Evolutionary conservation across 2,888 invertebrate genomes (phyloP).

Genomic region (Trisateles emortualis): DNA sequence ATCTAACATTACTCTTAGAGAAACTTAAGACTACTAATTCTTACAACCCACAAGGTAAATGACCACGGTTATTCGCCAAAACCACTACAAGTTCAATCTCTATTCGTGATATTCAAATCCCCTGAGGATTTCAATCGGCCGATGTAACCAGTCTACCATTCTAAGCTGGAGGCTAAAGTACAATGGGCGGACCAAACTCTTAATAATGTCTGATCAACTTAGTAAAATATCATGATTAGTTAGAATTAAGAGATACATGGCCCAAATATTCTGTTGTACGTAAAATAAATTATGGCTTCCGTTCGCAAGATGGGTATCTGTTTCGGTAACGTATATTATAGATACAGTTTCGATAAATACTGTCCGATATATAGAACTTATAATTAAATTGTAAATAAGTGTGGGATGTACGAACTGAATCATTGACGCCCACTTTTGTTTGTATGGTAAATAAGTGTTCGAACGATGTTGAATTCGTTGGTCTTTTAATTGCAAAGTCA

Average conservation of each 20-base stretch:
- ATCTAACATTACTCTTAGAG: no score
- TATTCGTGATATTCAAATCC: background rate
- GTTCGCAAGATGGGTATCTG: constrained; percentile 36
- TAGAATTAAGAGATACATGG: constrained; percentile 42
- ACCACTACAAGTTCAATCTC: background rate
- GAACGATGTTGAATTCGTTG: background rate
- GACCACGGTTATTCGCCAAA: background rate
- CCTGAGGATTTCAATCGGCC: constrained; percentile 1
- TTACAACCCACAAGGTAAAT: background rate
- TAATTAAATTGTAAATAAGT: constrained; percentile 24
- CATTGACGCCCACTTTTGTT: constrained; percentile 8
- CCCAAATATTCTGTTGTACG: constrained; percentile 32
- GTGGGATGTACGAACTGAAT: constrained; percentile 4
- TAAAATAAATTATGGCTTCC: constrained; percentile 44
- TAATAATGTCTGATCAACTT: constrained; percentile 19
- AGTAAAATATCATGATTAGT: constrained; percentile 41
- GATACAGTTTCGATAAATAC: constrained; percentile 35
- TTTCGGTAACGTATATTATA: constrained; percentile 32
- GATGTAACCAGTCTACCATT: background rate
- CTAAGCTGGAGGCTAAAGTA: constrained; percentile 6
- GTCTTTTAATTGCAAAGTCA: no score
- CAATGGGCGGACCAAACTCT: constrained; percentile 8
- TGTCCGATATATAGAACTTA: constrained; percentile 28
- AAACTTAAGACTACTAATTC: background rate
- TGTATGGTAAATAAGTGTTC: background rate